A percentile compares a stretch with the other conserved stretches of the same genome.
Conservation (phyloP, 92 coral and sea anemone genomes). For the Porites lobata region DNA sequence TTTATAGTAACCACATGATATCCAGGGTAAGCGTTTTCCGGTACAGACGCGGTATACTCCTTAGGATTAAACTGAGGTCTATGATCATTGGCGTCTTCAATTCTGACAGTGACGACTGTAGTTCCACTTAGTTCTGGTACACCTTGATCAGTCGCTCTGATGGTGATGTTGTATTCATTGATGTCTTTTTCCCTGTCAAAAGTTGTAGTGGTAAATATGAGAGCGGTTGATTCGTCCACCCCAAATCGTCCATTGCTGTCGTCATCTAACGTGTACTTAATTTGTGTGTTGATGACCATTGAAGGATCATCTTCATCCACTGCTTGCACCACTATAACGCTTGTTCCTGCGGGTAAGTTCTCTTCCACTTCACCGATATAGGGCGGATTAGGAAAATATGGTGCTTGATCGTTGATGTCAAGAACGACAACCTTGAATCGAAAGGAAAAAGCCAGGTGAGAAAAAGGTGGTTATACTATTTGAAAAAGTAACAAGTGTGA, state of each 20-base stretch:
- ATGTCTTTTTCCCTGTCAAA: conserved; percentile 77
- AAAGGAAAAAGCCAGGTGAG: no score
- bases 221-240: conserved; percentile 75
- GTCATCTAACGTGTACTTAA: conserved; percentile 81
- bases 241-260: conserved; percentile 74
- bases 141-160: conserved; percentile 90
- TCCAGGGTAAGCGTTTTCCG: conserved; percentile 86
- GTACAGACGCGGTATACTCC: conserved; percentile 67
- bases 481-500: no score
- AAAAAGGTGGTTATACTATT: no score
- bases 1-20: conserved; percentile 64
- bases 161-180: conserved; percentile 64
- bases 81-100: conserved; percentile 84
- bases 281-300: conserved; percentile 69
- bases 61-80: conserved; percentile 68
- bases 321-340: conserved; percentile 84
- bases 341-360: conserved; percentile 80
- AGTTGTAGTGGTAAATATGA: conserved; percentile 50
- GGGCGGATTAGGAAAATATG: conserved; percentile 88
- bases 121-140: conserved; percentile 71
- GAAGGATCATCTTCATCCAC: conserved; percentile 86
- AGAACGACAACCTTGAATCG: conserved; percentile 37
- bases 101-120: conserved; percentile 61
- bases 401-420: conserved; percentile 87
- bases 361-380: conserved; percentile 77